Conservation (phyloP, 2,113 vertebrate genomes). For the Sinosuthora webbiana region DNA sequence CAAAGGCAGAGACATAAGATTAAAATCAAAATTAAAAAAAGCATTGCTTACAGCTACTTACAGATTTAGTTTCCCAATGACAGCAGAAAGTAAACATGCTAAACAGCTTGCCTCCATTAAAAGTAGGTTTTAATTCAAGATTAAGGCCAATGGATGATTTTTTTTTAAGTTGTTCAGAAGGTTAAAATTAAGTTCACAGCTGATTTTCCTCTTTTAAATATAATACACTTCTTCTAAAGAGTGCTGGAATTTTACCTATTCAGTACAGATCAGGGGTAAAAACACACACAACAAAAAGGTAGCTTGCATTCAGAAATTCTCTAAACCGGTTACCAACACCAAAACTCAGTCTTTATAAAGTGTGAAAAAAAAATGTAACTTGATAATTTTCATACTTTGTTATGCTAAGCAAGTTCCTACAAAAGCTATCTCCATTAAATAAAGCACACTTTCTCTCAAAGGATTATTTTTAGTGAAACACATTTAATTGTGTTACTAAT, state of each 20-base stretch:
- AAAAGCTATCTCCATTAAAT: not conserved
- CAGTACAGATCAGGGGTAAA: not conserved
- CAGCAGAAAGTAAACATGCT: not conserved
- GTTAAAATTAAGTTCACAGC: not conserved
- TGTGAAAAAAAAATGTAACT: not conserved
- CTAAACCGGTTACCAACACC: not conserved
- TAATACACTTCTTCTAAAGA: not conserved
- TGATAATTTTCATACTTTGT: not conserved
- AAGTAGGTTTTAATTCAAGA: not conserved
- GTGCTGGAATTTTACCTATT: not conserved
- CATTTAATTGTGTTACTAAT: not conserved
- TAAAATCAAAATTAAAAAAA: not conserved
- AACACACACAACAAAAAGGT: not conserved
- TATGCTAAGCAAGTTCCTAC: not conserved
- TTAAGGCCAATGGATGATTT: not conserved
- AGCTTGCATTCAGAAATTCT: not conserved
- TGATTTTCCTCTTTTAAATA: not conserved
- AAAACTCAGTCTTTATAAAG: not conserved
- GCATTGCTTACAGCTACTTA: not conserved
- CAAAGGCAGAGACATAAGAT: not conserved
- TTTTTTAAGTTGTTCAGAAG: not conserved
- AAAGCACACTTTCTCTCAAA: not conserved
- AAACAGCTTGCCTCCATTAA: not conserved
- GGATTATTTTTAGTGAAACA: not conserved
- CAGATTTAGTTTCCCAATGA: not conserved